phyloP scores from a whole-genome alignment of 1,140 invertebrate genomes.

The Pentalonia nigronervosa region DNA sequence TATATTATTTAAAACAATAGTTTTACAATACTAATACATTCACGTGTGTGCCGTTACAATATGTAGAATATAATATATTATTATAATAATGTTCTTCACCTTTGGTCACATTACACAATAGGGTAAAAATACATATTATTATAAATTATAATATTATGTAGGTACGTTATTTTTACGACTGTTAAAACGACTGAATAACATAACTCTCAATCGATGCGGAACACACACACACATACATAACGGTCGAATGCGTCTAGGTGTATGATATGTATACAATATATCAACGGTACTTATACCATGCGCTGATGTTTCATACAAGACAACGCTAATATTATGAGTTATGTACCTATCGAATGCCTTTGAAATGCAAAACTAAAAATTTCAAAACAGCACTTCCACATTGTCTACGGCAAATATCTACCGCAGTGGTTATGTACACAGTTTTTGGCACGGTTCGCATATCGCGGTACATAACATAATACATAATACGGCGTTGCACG shows the following conservation, averaged over 20 bases:
- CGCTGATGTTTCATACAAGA: not conserved
- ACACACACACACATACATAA: not conserved
- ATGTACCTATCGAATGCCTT: not conserved
- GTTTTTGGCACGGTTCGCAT: not conserved
- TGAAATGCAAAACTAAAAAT: not conserved
- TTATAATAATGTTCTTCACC: constrained; percentile 1
- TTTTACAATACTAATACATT: not conserved
- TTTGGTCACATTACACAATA: not conserved
- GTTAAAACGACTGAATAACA: not conserved
- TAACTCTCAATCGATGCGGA: constrained; percentile 2
- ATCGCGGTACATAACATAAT: not conserved
- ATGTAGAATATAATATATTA: not conserved
- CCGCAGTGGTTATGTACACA: no score
- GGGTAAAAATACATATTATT: not conserved
- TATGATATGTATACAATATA: not conserved
- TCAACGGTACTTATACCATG: not conserved
- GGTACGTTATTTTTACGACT: not conserved
- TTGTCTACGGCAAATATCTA: not conserved
- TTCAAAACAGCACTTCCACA: not conserved
- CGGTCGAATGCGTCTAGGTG: not conserved
- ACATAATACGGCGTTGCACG: not conserved
- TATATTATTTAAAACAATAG: not conserved
- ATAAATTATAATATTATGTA: not conserved
- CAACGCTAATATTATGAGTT: constrained; percentile 4
- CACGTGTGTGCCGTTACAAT: not conserved